These are phyloP conservation scores for Meloidogyne floridensis DNA, from an alignment of 1,140 invertebrate species.

Conservation along the genomic window DNA sequence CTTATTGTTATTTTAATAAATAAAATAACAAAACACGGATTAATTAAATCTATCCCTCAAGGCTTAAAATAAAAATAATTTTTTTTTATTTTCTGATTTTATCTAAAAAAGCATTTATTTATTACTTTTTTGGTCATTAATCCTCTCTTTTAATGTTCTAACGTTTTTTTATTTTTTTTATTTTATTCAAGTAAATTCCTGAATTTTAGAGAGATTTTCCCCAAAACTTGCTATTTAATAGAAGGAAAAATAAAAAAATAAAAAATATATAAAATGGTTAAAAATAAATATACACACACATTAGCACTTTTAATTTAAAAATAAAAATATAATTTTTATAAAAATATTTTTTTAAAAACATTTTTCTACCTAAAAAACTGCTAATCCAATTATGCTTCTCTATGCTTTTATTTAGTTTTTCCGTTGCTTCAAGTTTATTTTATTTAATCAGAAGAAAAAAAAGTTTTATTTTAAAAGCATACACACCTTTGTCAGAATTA, in stretches of 20 bases:
- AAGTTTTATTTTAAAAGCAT: too few species aligned
- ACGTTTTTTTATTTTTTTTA: neutral
- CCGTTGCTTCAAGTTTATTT: too few species aligned
- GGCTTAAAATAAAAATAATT: neutral
- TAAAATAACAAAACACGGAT: neutral
- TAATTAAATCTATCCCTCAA: neutral
- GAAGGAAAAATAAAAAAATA: neutral
- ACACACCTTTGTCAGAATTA: too few species aligned
- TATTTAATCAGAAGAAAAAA: too few species aligned
- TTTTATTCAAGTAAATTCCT: neutral
- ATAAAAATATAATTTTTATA: neutral
- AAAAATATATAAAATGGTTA: slow-evolving; percentile 5
- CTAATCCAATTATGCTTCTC: too few species aligned
- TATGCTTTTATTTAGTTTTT: too few species aligned
- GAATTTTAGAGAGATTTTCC: neutral
- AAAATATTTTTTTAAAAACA: neutral
- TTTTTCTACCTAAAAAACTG: neutral
- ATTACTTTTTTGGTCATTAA: neutral
- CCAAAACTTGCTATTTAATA: neutral
- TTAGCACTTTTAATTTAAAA: slow-evolving; percentile 6
- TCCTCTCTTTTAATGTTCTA: neutral
- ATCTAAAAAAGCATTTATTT: slow-evolving; percentile 9
- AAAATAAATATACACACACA: neutral
- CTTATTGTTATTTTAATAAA: neutral
- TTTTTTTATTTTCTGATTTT: neutral